Conservation (phyloP, 2,113 vertebrate species). For the Polyodon spathula region DNA sequence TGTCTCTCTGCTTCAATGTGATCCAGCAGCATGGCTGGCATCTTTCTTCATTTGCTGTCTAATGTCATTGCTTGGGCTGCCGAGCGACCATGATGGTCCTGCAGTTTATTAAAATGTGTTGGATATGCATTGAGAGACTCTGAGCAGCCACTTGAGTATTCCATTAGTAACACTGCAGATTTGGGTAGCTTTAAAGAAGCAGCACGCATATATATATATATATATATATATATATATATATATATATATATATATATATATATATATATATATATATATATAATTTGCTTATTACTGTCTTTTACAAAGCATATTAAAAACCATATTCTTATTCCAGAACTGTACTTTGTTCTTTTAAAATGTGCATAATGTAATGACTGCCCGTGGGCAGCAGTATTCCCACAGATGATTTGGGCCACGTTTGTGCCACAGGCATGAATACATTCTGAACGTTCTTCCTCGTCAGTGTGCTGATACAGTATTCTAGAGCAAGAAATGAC, state of each 20-base stretch:
- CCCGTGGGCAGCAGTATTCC: neutral
- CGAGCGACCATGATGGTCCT: conserved; percentile 50
- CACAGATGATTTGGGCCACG: neutral
- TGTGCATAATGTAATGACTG: conserved; percentile 2
- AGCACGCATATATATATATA: no score
- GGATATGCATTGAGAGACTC: neutral
- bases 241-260: no score
- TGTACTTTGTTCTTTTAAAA: neutral
- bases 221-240: no score
- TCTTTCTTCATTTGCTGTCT: conserved; percentile 63
- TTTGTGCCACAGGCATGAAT: neutral
- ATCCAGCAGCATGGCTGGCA: conserved; percentile 61
- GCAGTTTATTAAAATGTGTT: conserved; percentile 64
- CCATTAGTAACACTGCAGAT: no score
- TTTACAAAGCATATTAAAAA: no score
- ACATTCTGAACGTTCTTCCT: neutral
- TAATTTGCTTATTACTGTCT: no score
- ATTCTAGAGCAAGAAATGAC: neutral
- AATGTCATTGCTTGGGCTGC: conserved; percentile 59
- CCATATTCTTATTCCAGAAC: neutral
- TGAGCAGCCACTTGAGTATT: no score
- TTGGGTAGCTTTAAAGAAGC: neutral
- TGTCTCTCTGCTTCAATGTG: conserved; percentile 62
- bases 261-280: no score
- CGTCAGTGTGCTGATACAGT: neutral